These are phyloP conservation scores for Puma concolor DNA, from an alignment of 2,113 vertebrate species.

Conservation along the genomic window DNA sequence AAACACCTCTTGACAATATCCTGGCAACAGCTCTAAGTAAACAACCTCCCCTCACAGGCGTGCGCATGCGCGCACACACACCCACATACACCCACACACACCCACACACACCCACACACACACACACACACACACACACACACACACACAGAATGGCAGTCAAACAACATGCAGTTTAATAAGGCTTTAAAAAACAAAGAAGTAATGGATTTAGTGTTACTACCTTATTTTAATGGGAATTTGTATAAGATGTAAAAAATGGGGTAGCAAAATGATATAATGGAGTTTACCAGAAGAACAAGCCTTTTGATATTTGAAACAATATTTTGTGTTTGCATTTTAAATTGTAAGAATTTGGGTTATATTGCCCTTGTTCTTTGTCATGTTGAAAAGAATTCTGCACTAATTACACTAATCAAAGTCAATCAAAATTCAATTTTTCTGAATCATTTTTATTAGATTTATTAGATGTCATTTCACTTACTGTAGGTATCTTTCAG, in stretches of 20 bases:
- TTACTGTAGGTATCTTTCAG: background rate
- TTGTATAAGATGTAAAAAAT: background rate
- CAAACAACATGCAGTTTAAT: background rate
- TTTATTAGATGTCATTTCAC: background rate
- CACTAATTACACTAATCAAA: background rate
- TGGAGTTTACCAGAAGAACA: background rate
- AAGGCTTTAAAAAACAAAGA: constrained; percentile 28
- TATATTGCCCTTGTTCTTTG: background rate
- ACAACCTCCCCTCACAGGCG: background rate
- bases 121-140: fast-evolving
- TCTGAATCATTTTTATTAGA: background rate
- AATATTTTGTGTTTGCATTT: constrained; percentile 15
- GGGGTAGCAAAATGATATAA: background rate
- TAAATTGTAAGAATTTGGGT: background rate
- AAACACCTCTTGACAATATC: background rate
- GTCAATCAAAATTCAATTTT: background rate
- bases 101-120: no score
- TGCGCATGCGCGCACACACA: fast-evolving
- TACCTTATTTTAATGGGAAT: background rate
- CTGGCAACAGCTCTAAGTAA: background rate
- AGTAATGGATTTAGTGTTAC: constrained; percentile 59
- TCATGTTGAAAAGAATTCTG: background rate
- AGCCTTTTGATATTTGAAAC: background rate
- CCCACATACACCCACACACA: no score
- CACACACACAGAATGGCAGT: fast-evolving